Evolutionary conservation across 2,113 vertebrate genomes (phyloP), one percentile per base, ranked within the genome.

Genomic region (Dasyprocta punctata): DNA sequence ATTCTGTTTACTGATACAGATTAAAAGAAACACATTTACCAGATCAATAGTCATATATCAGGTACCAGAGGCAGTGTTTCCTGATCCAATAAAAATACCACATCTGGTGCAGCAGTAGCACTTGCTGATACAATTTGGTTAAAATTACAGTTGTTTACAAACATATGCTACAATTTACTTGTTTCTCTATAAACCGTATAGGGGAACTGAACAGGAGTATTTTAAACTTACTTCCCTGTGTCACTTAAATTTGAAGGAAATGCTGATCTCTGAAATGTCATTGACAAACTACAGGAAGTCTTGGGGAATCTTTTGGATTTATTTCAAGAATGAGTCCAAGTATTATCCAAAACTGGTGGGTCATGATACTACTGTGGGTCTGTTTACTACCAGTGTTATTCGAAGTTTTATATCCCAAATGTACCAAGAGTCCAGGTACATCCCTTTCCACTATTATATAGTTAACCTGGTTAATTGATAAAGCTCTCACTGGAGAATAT

Each of bases 1-100:
- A 94, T 61, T n/a, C 56, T 89, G 54, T 81, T 92, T 80, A 86
- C 67, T 30, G 28, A 82, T 82, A 81, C 8, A 86, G 56, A 82
- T 60, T 49, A 69, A 95, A 86, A 85, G 73, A 77, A 88, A 88
- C 38, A 60, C 26, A 65, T 58, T 90, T 65, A 58, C 33, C 56
- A 86, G 20, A 73, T 92, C 90, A 26, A 60, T 19, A 81, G 30
- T 81, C 56, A 81, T 33, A 67, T 81, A 81, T 58, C 86, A 65
- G 61, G 56, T 65, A 90, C 63, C 47, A 90, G 38, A 82, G 11
- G 33, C 19, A 58, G 0, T 75, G 17, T 90, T 90, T 90, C 63
- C 82, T 95, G 58, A 36, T 60, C 47, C 90, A 81, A 16, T 67
- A 90, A 95, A 80, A 87, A 77, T 33, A 77, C 5, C 22, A 63